A percentile compares a stretch with the other conserved stretches of the same genome.
phyloP scores from a whole-genome alignment of 2,888 invertebrate genomes.

The Xestia ashworthii region DNA sequence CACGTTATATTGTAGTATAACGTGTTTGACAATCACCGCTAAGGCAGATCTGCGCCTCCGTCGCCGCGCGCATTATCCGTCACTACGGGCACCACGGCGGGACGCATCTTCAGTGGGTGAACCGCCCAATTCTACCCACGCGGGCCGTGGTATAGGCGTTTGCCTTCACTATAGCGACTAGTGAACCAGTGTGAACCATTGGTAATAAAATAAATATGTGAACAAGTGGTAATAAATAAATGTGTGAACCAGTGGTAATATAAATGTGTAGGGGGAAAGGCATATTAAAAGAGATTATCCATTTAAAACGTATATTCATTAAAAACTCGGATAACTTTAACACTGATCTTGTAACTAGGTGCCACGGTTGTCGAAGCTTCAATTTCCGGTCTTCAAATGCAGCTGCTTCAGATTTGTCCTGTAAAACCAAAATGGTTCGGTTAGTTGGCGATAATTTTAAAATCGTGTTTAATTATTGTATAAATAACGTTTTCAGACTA shows the following conservation, averaged over 20 bases:
- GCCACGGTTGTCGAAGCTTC: not conserved
- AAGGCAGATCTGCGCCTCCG: too few relatives aligned
- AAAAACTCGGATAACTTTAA: not conserved
- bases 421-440: not conserved
- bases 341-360: not conserved
- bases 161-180: not conserved
- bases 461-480: not conserved
- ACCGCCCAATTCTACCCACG: too few relatives aligned
- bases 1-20: too few relatives aligned
- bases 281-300: not conserved
- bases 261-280: not conserved
- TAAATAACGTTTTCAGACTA: conserved; percentile 71
- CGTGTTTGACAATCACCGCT: too few relatives aligned
- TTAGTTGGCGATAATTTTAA: not conserved
- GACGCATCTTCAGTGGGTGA: too few relatives aligned
- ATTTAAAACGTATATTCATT: conserved; percentile 33
- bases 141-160: not conserved
- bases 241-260: not conserved
- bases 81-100: too few relatives aligned
- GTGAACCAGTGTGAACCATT: too few relatives aligned
- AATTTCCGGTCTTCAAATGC: not conserved
- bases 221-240: not conserved
- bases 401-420: conserved; percentile 4
- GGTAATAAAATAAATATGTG: too few relatives aligned
- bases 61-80: too few relatives aligned